phyloP scores from a whole-genome alignment of 2,113 vertebrate genomes.

The Monarcha castaneiventris region DNA sequence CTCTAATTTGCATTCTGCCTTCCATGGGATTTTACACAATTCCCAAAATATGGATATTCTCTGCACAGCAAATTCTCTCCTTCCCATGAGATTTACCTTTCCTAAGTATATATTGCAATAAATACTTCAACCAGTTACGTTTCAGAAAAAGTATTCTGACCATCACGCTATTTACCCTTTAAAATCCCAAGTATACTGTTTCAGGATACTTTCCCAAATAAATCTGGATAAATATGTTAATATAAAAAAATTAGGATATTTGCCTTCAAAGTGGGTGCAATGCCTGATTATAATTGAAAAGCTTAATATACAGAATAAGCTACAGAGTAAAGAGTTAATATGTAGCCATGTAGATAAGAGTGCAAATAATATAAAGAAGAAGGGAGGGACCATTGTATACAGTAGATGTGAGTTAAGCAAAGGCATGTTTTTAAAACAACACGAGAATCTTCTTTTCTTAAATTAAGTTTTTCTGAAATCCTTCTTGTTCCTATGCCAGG shows the following conservation, averaged over 20 bases:
- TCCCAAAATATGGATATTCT: constrained; percentile 1
- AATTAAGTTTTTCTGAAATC: not conserved
- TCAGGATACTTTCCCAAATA: not conserved
- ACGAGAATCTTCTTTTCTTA: not conserved
- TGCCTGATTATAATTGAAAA: not conserved
- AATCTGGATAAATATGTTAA: not conserved
- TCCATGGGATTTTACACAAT: not conserved
- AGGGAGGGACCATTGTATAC: not conserved
- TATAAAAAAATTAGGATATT: not conserved
- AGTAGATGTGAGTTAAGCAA: not conserved
- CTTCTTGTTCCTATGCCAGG: not conserved
- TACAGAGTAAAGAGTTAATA: not conserved
- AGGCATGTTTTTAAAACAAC: not conserved
- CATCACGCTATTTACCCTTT: not conserved
- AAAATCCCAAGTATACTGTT: not conserved
- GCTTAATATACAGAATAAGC: not conserved
- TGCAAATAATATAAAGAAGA: not conserved
- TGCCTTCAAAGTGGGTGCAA: not conserved
- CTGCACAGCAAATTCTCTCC: not conserved
- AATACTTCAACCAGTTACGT: not conserved
- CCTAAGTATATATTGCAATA: not conserved
- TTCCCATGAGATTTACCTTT: not conserved
- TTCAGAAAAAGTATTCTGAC: not conserved
- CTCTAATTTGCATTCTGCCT: not conserved
- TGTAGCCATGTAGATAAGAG: not conserved